Evolutionary conservation across 2,888 invertebrate genomes (phyloP).

Genomic region (Achlya flavicornis): DNA sequence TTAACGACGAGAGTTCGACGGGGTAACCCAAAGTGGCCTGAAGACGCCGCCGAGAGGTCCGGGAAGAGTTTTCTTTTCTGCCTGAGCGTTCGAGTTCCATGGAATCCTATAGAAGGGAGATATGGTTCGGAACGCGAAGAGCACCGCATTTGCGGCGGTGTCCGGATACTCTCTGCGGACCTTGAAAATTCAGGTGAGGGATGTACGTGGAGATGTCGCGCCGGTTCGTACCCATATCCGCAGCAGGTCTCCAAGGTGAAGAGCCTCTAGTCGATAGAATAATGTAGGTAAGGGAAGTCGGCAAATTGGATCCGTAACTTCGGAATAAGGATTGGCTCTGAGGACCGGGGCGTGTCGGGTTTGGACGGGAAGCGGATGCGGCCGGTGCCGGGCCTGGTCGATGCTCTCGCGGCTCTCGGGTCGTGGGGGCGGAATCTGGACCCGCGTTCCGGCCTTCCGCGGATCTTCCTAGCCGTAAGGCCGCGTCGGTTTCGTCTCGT

Average conservation of each 20-base stretch:
- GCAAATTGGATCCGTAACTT: constrained; percentile 87
- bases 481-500: constrained; percentile 31
- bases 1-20: constrained; percentile 28
- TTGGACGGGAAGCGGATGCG: constrained; percentile 61
- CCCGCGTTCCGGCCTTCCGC: constrained; percentile 42
- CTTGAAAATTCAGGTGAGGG: constrained; percentile 64
- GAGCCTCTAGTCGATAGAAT: constrained; percentile 85
- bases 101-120: constrained; percentile 79
- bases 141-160: constrained; percentile 51
- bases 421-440: constrained; percentile 24
- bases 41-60: constrained; percentile 82
- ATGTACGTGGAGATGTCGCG: constrained; percentile 60
- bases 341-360: constrained; percentile 85
- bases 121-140: constrained; percentile 75
- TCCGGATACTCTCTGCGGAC: constrained; percentile 60
- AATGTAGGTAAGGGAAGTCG: constrained; percentile 88
- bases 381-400: too few species aligned
- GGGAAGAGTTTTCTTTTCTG: constrained; percentile 71
- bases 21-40: constrained; percentile 77
- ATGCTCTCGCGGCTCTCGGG: too few species aligned
- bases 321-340: constrained; percentile 89
- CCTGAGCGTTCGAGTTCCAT: constrained; percentile 78
- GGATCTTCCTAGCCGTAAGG: constrained; percentile 32
- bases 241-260: constrained; percentile 90
- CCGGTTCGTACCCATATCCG: constrained; percentile 87